Base-by-base conservation (phyloP, 2,888 invertebrate genomes). In the Cantharis nigra region DNA sequence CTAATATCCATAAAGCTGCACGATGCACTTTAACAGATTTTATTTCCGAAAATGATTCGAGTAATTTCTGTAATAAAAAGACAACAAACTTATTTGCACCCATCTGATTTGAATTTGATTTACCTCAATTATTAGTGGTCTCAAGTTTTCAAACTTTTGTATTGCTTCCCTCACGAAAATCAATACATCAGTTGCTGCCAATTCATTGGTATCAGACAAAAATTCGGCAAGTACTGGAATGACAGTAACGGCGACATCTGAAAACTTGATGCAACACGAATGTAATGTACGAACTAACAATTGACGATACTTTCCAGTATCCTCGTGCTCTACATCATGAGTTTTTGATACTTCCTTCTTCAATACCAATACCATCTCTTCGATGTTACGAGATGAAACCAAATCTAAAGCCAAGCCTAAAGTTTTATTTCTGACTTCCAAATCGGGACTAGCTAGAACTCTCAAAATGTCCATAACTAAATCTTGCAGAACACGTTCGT, bases 401-500 rank as follows among this genome's bases (percentile, higher is more conserved):
- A 99, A 90, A 85, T 98, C 98, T 91, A 98, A 92, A 0, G 97
- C 96, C 89, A 88, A 77, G 76, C 85, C 86, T 10, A 87, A 82
- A 11, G 89, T 89, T 81, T 89, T 89, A 80, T 87, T 87, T 26
- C 89, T 81, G 85, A 99, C 99, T 91, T 99, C 99, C 82, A 98
- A 91, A 87, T 99, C 99, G 3, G 98, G 97, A 64, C 96, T 94
- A 78, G 95, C 93, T 77, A 99, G 90, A 69, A 99, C 98, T 16
- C 99, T 91, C 81, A 99, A 90, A 85, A 99, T 96, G 89, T 99
- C 99, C 99, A 99, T 99, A 69, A 99, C 97, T 16, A 97, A 91
- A 85, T 96, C 97, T 81, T 94, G 93, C 78, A 97, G 91, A 16
- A 97, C 96, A 81, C 96, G 93, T 85, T 97, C 97, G 88, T 95